phyloP scores from a whole-genome alignment of 2,797 vertebrate species.

The Potorous gilbertii region DNA sequence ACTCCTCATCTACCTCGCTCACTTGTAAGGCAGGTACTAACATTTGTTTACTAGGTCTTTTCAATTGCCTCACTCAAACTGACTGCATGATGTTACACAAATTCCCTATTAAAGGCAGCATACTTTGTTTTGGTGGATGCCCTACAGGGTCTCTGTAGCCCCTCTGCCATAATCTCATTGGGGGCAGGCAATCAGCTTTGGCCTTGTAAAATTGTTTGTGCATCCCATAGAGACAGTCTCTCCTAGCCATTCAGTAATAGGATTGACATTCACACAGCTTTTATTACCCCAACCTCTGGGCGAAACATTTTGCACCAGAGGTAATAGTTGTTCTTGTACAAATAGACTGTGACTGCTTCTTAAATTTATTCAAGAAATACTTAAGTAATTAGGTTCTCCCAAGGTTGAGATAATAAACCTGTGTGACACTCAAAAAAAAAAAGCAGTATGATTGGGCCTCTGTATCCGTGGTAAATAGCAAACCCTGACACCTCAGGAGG shows the following conservation, averaged over 20 bases:
- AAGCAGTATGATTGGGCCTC: slow-evolving; percentile 47
- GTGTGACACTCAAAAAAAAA: slow-evolving; percentile 38
- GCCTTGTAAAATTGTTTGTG: neutral
- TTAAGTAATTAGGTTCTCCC: slow-evolving; percentile 66
- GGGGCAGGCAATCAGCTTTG: neutral
- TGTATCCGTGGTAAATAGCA: slow-evolving; percentile 3
- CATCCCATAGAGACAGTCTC: neutral
- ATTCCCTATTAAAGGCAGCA: neutral
- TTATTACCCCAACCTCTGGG: slow-evolving; percentile 25
- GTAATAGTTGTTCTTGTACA: slow-evolving; percentile 41
- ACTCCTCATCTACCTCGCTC: neutral
- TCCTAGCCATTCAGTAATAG: slow-evolving; percentile 39
- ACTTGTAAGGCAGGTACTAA: neutral
- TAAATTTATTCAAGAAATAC: slow-evolving; percentile 62
- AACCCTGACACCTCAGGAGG: slow-evolving; percentile 50
- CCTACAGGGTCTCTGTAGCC: neutral
- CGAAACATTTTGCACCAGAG: slow-evolving; percentile 39
- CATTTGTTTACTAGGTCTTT: neutral
- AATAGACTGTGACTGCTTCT: slow-evolving; percentile 55
- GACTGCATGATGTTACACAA: neutral
- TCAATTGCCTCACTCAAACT: neutral
- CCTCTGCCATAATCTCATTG: neutral
- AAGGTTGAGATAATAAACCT: slow-evolving; percentile 56
- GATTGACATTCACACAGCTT: slow-evolving; percentile 11
- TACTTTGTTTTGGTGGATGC: slow-evolving; percentile 15